Evolutionary conservation across 2,888 invertebrate species (phyloP).

Genomic region (Tineola bisselliella): DNA sequence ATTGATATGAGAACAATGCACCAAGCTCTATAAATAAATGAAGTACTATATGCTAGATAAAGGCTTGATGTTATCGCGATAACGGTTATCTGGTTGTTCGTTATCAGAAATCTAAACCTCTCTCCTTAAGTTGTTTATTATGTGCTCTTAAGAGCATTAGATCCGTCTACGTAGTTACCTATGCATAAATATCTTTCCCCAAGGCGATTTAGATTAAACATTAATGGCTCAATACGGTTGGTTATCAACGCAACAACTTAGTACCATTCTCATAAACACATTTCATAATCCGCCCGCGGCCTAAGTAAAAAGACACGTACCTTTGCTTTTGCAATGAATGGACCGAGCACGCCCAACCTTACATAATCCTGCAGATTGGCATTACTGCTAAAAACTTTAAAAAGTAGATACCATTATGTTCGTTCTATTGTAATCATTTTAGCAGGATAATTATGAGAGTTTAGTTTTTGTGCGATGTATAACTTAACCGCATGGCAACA

Average conservation of each 20-base stretch:
- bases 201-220: constrained; percentile 1
- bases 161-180: background rate
- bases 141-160: background rate
- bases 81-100: background rate
- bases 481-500: no score
- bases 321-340: constrained; percentile 26
- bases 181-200: background rate
- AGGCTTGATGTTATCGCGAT: background rate
- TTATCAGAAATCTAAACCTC: background rate
- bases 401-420: background rate
- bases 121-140: background rate
- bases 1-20: background rate
- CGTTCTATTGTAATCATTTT: background rate
- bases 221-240: constrained; percentile 11
- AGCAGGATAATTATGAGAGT: no score
- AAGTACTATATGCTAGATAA: background rate
- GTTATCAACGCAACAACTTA: constrained; percentile 14
- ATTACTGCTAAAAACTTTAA: no score
- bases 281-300: constrained; percentile 18
- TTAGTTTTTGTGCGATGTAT: no score
- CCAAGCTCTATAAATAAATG: background rate
- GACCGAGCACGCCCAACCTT: constrained; percentile 18
- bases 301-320: constrained; percentile 27
- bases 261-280: constrained; percentile 20
- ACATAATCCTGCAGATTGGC: background rate